These are phyloP conservation scores for Mus spretus DNA, from an alignment of 2,797 vertebrate genomes.

Conservation along the genomic window DNA sequence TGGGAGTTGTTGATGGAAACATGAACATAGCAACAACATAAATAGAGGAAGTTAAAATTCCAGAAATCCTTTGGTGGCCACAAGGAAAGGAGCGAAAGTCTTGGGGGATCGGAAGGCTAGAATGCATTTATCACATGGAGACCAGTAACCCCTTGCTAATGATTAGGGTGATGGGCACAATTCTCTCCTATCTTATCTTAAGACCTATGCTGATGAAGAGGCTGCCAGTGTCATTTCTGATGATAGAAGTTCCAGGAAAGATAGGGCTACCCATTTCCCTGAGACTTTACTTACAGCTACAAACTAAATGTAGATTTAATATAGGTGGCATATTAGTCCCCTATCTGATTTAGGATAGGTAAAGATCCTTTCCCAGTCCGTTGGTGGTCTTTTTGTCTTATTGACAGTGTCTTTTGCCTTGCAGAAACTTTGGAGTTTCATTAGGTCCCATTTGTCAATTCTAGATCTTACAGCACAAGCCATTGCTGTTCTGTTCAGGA, in stretches of 20 bases:
- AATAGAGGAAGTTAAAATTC: slow-evolving; percentile 52
- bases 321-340: background rate
- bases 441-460: too few species aligned
- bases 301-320: background rate
- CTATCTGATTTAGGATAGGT: too few species aligned
- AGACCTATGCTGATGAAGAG: background rate
- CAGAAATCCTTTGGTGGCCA: slow-evolving; percentile 5
- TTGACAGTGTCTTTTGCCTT: too few species aligned
- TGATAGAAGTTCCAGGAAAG: background rate
- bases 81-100: slow-evolving; percentile 30
- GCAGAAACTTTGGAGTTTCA: too few species aligned
- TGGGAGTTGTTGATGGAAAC: background rate
- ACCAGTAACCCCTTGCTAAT: background rate
- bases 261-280: background rate
- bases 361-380: too few species aligned
- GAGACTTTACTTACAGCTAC: background rate
- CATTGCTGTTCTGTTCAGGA: too few species aligned
- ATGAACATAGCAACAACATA: slow-evolving; percentile 38
- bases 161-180: background rate
- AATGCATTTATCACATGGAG: background rate
- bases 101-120: background rate
- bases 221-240: background rate
- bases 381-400: too few species aligned
- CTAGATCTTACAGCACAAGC: too few species aligned
- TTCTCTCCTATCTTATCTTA: background rate